phyloP scores from a whole-genome alignment of 2,113 vertebrate species.

The Macroglossus sobrinus region DNA sequence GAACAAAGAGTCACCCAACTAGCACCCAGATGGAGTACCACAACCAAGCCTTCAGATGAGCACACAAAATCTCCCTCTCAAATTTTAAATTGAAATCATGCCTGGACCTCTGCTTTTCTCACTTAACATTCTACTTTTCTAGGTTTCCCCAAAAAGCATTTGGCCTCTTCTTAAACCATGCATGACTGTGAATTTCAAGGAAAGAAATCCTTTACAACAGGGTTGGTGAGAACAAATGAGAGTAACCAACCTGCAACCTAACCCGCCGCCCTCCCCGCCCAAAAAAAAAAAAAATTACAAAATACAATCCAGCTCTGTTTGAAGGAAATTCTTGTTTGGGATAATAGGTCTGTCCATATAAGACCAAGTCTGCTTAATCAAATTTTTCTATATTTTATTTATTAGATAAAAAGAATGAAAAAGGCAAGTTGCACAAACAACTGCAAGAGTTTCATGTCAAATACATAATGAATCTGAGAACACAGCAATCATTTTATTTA shows the following conservation, averaged over 20 bases:
- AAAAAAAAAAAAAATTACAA: not conserved
- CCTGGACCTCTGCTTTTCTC: not conserved
- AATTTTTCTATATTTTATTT: constrained; percentile 15
- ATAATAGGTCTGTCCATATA: not conserved
- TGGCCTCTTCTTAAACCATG: not conserved
- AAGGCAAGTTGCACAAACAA: constrained; percentile 68
- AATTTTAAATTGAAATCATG: not conserved
- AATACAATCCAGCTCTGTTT: not conserved
- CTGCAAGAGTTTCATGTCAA: constrained; percentile 70
- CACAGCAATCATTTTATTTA: constrained; percentile 78
- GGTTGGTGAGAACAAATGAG: not conserved
- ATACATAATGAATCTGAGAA: constrained; percentile 74
- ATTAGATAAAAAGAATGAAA: constrained; percentile 53
- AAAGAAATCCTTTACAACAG: not conserved
- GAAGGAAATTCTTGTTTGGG: not conserved
- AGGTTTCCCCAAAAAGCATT: not conserved
- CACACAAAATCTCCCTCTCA: not conserved
- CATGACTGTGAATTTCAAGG: not conserved
- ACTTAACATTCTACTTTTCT: not conserved
- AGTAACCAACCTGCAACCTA: not conserved
- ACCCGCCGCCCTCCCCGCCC: too few relatives aligned
- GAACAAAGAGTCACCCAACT: not conserved
- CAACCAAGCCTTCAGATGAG: not conserved
- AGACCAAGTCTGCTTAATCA: not conserved
- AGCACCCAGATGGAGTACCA: not conserved